Evolutionary conservation across 2,888 invertebrate species (phyloP).

Genomic region (Periphyllus acericola): DNA sequence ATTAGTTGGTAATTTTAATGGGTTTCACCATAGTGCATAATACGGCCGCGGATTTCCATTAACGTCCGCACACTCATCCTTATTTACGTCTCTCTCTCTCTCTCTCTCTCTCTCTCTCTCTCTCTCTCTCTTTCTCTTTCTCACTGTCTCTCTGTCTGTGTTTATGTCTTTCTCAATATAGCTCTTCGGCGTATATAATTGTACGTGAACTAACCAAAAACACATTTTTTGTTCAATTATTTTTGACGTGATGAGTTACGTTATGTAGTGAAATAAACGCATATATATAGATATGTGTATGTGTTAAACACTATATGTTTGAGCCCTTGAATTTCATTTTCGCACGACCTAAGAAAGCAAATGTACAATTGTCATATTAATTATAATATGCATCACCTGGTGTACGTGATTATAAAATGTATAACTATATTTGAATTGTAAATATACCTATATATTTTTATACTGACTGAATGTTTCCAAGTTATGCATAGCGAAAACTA

Average conservation of each 20-base stretch:
- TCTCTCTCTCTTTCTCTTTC: background rate
- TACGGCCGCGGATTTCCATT: constrained; percentile 54
- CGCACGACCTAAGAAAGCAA: too few relatives aligned
- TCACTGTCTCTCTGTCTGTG: background rate
- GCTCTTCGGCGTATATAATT: background rate
- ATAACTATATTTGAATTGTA: too few relatives aligned
- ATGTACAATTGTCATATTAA: too few relatives aligned
- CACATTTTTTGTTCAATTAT: background rate
- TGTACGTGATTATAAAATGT: too few relatives aligned
- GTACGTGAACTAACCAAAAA: background rate
- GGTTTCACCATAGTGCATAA: constrained; percentile 41
- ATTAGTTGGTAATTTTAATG: constrained; percentile 61
- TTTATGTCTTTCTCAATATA: background rate
- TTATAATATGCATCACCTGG: too few relatives aligned
- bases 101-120: background rate
- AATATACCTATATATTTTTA: too few relatives aligned
- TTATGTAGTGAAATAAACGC: background rate
- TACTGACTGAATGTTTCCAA: too few relatives aligned
- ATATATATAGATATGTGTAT: background rate
- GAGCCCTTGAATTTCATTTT: too few relatives aligned
- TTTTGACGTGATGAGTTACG: background rate
- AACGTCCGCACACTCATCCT: constrained; percentile 12
- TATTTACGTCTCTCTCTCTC: background rate
- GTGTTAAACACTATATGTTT: too few relatives aligned
- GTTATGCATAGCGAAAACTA: too few relatives aligned